Evolutionary conservation across 1,140 invertebrate genomes (phyloP).

Genomic region (Euborellia annulipes): DNA sequence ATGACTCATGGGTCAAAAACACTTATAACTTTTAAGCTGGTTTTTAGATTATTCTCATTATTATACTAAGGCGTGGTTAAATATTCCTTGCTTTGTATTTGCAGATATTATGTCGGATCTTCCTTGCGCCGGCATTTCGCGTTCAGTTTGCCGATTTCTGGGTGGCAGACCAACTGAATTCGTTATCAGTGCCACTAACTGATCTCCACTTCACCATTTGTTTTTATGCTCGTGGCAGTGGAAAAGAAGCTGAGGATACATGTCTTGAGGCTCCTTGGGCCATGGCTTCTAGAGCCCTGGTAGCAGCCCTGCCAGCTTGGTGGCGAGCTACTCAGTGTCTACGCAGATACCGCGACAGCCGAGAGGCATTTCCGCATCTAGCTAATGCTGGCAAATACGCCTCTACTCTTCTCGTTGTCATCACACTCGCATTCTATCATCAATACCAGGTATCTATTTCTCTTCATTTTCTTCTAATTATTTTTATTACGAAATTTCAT

Average conservation of each 20-base stretch:
- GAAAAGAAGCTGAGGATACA: no score
- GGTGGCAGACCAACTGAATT: slow-evolving; percentile 97
- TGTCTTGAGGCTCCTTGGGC: no score
- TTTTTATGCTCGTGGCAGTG: slow-evolving; percentile 37
- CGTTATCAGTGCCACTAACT: slow-evolving; percentile 70
- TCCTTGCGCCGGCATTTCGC: slow-evolving; percentile 85
- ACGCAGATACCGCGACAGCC: slow-evolving; percentile 76
- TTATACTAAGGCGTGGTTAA: no score
- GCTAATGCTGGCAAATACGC: slow-evolving; percentile 98
- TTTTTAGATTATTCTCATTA: no score
- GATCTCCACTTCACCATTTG: slow-evolving; percentile 90
- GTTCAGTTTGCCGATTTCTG: slow-evolving; percentile 99
- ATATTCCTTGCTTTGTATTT: no score
- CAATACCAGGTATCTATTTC: no score
- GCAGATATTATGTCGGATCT: slow-evolving; percentile 41
- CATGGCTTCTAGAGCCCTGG: slow-evolving; percentile 44
- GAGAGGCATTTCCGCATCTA: slow-evolving; percentile 85
- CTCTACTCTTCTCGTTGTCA: slow-evolving; percentile 66
- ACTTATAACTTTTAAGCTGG: no score
- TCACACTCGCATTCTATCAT: no score
- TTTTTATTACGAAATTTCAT: no score
- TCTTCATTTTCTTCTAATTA: no score
- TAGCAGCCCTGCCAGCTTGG: slow-evolving; percentile 89
- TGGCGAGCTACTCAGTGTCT: slow-evolving; percentile 96
- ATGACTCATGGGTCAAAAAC: no score